Evolutionary conservation across 2,888 invertebrate genomes (phyloP).

Genomic region (Chironomus tentans): DNA sequence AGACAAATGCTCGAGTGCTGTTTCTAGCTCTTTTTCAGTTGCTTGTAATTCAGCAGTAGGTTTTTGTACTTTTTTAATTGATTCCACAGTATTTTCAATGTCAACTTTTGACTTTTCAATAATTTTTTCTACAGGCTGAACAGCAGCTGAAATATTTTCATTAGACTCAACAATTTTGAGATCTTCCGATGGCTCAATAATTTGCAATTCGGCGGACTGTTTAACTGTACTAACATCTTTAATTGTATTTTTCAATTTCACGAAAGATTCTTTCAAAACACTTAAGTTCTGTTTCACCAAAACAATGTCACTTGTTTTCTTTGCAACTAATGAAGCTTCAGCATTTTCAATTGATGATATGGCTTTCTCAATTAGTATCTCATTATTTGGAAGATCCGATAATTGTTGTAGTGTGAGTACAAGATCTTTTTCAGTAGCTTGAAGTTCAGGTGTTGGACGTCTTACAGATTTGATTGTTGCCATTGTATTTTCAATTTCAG

Average conservation of each 20-base stretch:
- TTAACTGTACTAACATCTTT: conserved; percentile 3
- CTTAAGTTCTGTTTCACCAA: conserved; percentile 5
- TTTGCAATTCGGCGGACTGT: too few species aligned
- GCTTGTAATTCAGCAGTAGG: not conserved
- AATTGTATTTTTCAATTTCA: conserved; percentile 22
- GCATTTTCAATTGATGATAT: conserved; percentile 14
- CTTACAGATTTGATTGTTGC: not conserved
- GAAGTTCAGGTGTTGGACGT: not conserved
- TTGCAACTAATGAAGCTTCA: not conserved
- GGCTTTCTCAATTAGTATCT: conserved; percentile 31
- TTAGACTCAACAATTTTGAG: too few species aligned
- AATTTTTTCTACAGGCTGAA: not conserved
- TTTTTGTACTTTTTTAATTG: not conserved
- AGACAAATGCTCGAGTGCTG: not conserved
- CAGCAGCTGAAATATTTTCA: too few species aligned
- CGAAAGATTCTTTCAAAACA: conserved; percentile 21
- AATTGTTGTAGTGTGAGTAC: conserved; percentile 37
- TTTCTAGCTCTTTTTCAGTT: not conserved
- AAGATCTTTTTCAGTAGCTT: not conserved
- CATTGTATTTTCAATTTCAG: not conserved
- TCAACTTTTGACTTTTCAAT: conserved; percentile 14
- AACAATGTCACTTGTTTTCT: conserved; percentile 1
- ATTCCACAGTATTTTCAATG: not conserved
- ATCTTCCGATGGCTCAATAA: too few species aligned
- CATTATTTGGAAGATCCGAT: conserved; percentile 37